Base-by-base conservation (phyloP, 2,113 vertebrate species). In the Vombatus ursinus region DNA sequence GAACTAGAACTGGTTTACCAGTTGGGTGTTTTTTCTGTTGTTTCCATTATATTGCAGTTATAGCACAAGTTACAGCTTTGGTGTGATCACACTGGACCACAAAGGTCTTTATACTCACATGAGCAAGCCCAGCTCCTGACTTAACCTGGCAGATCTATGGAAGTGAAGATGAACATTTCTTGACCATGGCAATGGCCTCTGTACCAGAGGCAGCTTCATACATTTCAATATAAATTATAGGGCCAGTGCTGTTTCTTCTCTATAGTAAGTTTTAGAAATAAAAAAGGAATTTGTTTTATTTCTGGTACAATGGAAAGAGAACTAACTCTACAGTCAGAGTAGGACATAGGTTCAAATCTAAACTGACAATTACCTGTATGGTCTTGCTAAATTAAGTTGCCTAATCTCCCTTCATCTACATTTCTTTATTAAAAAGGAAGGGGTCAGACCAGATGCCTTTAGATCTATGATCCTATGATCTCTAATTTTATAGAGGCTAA, bases 11-110 rank as follows among this genome's bases (percentile, higher is more conserved):
- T 1, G 48, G 44, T 11, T 92, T 57, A 23, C 49, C 68, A 9
- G 23, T 25, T 77, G 23, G 77, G 9, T 94, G 37, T 95, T 95
- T 92, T 93, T 95, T 94, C 95, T 93, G 44, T 89, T 96, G 95
- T 92, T 94, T 91, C 90, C 97, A 95, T 25, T 26, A 14, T 68
- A 96, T 94, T 25, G 0, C 84, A 89, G 94, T 96, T 94, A 31
- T 47, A 50, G 68, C 24, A 96, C 54, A 61, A 95, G 95, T 92
- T 90, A 93, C 2, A 22, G 1, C 68, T 84, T 95, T 91, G 49
- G 8, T 23, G 31, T 44, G 11, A 50, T 54, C 16, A 8, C n/a
- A 44, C 0, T 84, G 37, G n/a, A 84, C 68, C n/a, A 23, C 19
- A 44, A 44, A 68, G 68, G 68, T 84, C 37, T 68, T 68, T 37